Evolutionary conservation across 2,888 invertebrate species (phyloP).

Genomic region (Balanococcus diminutus): DNA sequence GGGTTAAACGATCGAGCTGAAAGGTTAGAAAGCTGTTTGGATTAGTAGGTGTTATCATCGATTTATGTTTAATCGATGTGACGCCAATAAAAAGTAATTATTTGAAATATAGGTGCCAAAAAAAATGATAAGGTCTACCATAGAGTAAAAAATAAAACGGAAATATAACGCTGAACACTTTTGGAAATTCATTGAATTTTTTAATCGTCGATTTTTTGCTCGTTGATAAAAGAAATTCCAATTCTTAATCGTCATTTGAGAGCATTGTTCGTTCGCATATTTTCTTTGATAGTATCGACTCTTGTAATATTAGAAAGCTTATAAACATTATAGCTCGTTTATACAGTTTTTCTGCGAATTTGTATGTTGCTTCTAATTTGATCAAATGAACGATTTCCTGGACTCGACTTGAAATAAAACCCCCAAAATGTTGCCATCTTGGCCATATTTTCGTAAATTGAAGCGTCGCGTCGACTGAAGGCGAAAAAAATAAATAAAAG

Average conservation of each 20-base stretch:
- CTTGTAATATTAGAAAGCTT: not conserved
- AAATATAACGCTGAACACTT: not conserved
- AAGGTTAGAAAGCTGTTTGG: not conserved
- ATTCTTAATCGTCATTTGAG: slow-evolving; percentile 26
- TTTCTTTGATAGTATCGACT: not conserved
- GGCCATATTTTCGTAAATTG: too few species aligned
- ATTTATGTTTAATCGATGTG: not conserved
- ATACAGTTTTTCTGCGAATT: not conserved
- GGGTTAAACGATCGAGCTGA: not conserved
- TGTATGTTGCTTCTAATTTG: too few species aligned
- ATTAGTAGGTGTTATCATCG: not conserved
- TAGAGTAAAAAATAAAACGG: not conserved
- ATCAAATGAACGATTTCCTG: too few species aligned
- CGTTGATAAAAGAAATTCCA: slow-evolving; percentile 12
- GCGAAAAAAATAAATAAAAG: not conserved
- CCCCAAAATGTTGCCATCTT: too few species aligned
- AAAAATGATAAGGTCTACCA: not conserved
- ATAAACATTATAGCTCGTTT: not conserved
- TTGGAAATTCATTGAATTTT: not conserved
- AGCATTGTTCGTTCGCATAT: not conserved
- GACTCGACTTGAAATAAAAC: too few species aligned
- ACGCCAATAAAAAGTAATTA: not conserved
- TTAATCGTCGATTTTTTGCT: not conserved
- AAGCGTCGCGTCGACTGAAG: too few species aligned
- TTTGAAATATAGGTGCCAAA: not conserved